Base-by-base conservation (phyloP, 2,888 invertebrate species). In the Diadromus collaris region DNA sequence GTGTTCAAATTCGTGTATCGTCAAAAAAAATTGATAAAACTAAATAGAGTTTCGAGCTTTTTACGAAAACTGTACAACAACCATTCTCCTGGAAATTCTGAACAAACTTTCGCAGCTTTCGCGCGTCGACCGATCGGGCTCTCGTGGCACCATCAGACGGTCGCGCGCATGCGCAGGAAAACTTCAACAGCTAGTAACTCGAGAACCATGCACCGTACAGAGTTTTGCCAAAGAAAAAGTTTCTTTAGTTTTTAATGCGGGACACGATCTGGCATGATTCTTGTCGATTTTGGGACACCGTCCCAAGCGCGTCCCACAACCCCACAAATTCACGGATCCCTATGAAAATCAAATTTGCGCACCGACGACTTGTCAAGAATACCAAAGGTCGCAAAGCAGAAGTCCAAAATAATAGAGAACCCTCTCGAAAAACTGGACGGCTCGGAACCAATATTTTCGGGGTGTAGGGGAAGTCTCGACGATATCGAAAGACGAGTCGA, bases 401-500 rank as follows among this genome's bases (percentile, higher is more conserved):
- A 27, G 16, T n/a, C 24, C 6, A 29, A 54, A 27, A n/a, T 2
- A 19, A 21, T 19, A 48, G 6, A n/a, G 7, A 48, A 48, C 16
- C 2, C 6, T 19, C 9, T 48, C 19, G 2, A 19, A 6, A 9
- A 48, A 48, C 9, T 48, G 16, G 16, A 21, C 21, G 29, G 27
- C 10, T 16, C 10, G n/a, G 0, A 16, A 13, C 16, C 16, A 0
- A 29, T 2, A 1, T 56, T 56, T n/a, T 29, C 27, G 9, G 32
- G 48, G 69, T n/a, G n/a, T n/a, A 63, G 65, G 60, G 48, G 46
- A 21, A 34, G 60, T 21, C 46, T 44, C 10, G 44, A 5, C n/a
- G 24, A 56, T 56, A 63, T 21, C 9, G 19, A 19, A 51, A 63
- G 60, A 63, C 41, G 61, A 34, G 46, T 44, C 9, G 48, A 76